Conservation (phyloP, 1,140 invertebrate species). For the Pissodes strobi region DNA sequence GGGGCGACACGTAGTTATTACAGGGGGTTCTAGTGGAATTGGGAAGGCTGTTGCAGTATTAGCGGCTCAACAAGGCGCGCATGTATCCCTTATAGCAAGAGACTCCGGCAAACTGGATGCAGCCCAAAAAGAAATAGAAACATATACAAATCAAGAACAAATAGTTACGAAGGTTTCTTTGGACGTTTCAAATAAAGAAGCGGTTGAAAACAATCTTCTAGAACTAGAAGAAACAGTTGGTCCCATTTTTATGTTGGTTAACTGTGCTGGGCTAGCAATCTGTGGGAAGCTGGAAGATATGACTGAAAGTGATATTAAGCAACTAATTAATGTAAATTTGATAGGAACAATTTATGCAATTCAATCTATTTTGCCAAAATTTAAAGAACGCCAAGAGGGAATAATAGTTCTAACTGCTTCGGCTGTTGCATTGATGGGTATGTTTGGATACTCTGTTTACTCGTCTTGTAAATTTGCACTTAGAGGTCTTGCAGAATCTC, state of each 20-base stretch:
- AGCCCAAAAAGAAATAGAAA: slow-evolving; percentile 64
- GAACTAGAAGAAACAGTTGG: slow-evolving; percentile 58
- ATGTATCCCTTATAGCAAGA: slow-evolving; percentile 89
- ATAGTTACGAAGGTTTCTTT: slow-evolving; percentile 71
- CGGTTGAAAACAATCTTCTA: slow-evolving; percentile 63
- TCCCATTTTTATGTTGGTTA: slow-evolving; percentile 86
- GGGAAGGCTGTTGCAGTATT: slow-evolving; percentile 82
- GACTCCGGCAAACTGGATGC: slow-evolving; percentile 69
- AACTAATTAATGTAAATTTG: slow-evolving; percentile 73
- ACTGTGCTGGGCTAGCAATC: slow-evolving; percentile 91
- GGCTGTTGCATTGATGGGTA: slow-evolving; percentile 86
- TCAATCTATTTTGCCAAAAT: slow-evolving; percentile 68
- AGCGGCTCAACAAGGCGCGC: slow-evolving; percentile 76
- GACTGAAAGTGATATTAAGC: slow-evolving; percentile 69
- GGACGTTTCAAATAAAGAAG: slow-evolving; percentile 71
- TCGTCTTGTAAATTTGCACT: slow-evolving; percentile 93
- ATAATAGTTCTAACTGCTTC: slow-evolving; percentile 87
- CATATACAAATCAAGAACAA: slow-evolving; percentile 59
- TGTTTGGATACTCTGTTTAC: slow-evolving; percentile 87
- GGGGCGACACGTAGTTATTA: slow-evolving; percentile 72
- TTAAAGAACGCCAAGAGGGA: slow-evolving; percentile 74
- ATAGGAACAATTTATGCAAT: slow-evolving; percentile 73
- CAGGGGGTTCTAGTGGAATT: slow-evolving; percentile 95
- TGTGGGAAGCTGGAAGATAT: slow-evolving; percentile 85
- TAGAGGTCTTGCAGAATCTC: slow-evolving; percentile 88